A percentile compares a stretch with the other conserved stretches of the same genome.
Evolutionary conservation across 2,797 vertebrate species (phyloP).

Genomic region (Microhierax caerulescens): DNA sequence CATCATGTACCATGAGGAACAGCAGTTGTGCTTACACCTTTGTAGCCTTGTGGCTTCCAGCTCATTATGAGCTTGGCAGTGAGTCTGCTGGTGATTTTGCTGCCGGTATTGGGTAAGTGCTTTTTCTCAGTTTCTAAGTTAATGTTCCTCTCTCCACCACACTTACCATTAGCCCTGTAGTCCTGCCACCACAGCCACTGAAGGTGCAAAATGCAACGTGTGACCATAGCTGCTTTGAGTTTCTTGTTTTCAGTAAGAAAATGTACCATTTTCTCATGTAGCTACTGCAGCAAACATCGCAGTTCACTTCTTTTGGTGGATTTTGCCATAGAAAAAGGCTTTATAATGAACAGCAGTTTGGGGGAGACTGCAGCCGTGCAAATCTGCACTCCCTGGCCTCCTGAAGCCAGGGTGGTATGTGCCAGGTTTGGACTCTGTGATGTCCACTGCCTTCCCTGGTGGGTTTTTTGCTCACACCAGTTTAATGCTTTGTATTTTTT

Average conservation of each 20-base stretch:
- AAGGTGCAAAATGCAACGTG: not conserved
- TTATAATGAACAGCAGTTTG: not conserved
- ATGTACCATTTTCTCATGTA: not conserved
- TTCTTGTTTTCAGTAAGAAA: not conserved
- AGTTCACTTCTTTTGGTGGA: not conserved
- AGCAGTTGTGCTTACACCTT: not conserved
- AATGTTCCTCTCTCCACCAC: not conserved
- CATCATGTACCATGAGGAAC: not conserved
- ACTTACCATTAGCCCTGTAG: not conserved
- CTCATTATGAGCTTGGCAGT: not conserved
- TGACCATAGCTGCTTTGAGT: not conserved
- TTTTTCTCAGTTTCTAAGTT: not conserved
- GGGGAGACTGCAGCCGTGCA: not conserved
- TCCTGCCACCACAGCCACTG: not conserved
- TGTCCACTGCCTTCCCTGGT: not conserved
- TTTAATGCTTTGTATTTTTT: not conserved
- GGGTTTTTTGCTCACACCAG: not conserved
- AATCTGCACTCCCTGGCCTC: not conserved
- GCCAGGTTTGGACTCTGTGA: not conserved
- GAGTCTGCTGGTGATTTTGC: not conserved
- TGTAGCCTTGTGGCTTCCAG: not conserved
- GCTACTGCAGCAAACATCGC: not conserved
- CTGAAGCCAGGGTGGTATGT: not conserved
- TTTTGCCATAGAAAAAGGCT: not conserved
- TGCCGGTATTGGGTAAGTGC: not conserved